Evolutionary conservation across 2,113 vertebrate genomes (phyloP).

Genomic region (Dolichallabes microphthalmus): DNA sequence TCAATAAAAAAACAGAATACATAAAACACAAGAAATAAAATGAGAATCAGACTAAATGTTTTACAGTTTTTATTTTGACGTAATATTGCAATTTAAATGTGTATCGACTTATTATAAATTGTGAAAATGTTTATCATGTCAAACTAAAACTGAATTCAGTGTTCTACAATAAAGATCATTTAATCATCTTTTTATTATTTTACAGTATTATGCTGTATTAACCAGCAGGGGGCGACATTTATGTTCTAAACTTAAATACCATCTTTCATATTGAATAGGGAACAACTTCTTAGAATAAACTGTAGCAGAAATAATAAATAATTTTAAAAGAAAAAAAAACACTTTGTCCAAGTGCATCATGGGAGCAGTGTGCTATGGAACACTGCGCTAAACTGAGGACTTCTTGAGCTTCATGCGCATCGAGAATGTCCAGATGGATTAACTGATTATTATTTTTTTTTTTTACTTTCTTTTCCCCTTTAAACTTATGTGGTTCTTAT

Average conservation of each 20-base stretch:
- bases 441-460: too few species aligned
- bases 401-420: not conserved
- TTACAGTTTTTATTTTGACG: not conserved
- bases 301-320: not conserved
- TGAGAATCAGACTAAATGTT: not conserved
- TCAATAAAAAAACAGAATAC: too few species aligned
- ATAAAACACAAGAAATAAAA: not conserved
- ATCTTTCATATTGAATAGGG: not conserved
- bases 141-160: not conserved
- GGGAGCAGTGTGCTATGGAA: too few species aligned
- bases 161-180: not conserved
- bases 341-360: too few species aligned
- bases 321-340: too few species aligned
- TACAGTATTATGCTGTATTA: not conserved
- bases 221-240: slow-evolving; percentile 52
- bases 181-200: too few species aligned
- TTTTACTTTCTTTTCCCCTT: not conserved
- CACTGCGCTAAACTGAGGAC: too few species aligned
- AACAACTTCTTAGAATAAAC: not conserved
- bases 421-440: not conserved
- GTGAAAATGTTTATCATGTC: not conserved
- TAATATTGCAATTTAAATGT: too few species aligned
- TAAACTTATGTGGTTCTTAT: not conserved
- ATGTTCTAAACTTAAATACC: not conserved
- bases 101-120: too few species aligned